Base-by-base conservation (phyloP, 2,113 vertebrate genomes). In the Glaucidium brasilianum region DNA sequence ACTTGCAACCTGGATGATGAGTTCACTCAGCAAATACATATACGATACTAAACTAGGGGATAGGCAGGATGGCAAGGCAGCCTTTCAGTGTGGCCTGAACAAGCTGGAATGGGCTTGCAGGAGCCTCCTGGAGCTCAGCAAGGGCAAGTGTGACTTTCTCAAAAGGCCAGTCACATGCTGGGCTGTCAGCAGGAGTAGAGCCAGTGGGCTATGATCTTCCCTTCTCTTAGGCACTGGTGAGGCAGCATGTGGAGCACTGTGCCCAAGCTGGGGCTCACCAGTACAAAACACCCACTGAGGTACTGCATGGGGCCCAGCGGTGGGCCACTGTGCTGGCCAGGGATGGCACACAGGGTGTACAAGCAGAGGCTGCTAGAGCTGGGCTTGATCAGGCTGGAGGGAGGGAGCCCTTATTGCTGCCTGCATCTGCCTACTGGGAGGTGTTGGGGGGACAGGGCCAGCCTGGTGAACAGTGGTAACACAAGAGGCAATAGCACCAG, bases 291-390 rank as follows among this genome's bases (percentile, higher is more conserved):
- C 20, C 2, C 11, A 3, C 13, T n/a, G 25, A 85, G 62, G 23
- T 43, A 34, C 27, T 50, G 27, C 3, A 34, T 1, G 0, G 27
- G 63, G 35, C 29, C 21, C 41, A 63, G 32, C 0, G 0, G 13
- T 13, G 34, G 13, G 16, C 19, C 11, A 7, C 35, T 1, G 8
- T 26, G 43, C 25, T 50, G 50, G 23, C 39, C 22, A 15, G 4
- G 47, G 41, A 32, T 55, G 39, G 30, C 29, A 41, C 29, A 50
- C 22, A 25, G 15, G 15, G 11, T 29, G 15, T 30, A 30, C 2
- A 8, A 43, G 27, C 18, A 75, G 13, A 64, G 17, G 41, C 49
- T 63, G 14, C 26, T 3, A 27, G 26, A 27, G n/a, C 17, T 27
- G 41, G 50, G 17, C 15, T 66, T 37, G 18, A 5, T 45, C 35